Evolutionary conservation across 2,113 vertebrate species (phyloP).

Genomic region (Tetraodon nigroviridis): DNA sequence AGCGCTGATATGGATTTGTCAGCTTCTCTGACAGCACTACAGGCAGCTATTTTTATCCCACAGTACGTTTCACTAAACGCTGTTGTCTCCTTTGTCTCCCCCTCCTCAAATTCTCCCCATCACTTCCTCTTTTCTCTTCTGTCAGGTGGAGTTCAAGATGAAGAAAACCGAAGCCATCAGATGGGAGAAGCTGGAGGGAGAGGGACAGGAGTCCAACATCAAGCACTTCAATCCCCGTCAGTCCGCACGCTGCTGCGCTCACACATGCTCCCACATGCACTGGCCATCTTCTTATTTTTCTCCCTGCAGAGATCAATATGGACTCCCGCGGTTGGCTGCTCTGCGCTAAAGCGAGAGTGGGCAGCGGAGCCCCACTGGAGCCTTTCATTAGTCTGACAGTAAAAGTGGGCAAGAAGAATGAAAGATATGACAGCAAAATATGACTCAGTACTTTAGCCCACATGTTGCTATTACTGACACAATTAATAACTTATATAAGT

Average conservation of each 20-base stretch:
- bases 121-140: conserved; percentile 5
- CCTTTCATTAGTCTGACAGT: conserved; percentile 61
- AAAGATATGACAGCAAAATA: conserved; percentile 52
- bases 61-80: conserved; percentile 38
- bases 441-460: conserved; percentile 59
- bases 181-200: conserved; percentile 94
- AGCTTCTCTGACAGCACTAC: no score
- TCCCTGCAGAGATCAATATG: conserved; percentile 49
- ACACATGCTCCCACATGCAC: background rate
- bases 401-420: conserved; percentile 48
- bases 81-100: conserved; percentile 21
- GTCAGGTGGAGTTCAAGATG: conserved; percentile 96
- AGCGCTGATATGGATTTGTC: no score
- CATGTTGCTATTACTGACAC: conserved; percentile 51
- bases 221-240: conserved; percentile 88
- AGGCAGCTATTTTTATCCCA: no score
- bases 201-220: conserved; percentile 74
- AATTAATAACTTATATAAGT: conserved; percentile 62
- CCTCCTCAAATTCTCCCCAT: background rate
- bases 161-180: conserved; percentile 90
- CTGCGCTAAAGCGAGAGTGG: conserved; percentile 57
- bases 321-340: conserved; percentile 54
- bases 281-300: conserved; percentile 12
- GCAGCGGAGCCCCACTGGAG: conserved; percentile 43
- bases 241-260: conserved; percentile 54